phyloP scores from a whole-genome alignment of 2,888 invertebrate species.

The Coleophora flavipennella region DNA sequence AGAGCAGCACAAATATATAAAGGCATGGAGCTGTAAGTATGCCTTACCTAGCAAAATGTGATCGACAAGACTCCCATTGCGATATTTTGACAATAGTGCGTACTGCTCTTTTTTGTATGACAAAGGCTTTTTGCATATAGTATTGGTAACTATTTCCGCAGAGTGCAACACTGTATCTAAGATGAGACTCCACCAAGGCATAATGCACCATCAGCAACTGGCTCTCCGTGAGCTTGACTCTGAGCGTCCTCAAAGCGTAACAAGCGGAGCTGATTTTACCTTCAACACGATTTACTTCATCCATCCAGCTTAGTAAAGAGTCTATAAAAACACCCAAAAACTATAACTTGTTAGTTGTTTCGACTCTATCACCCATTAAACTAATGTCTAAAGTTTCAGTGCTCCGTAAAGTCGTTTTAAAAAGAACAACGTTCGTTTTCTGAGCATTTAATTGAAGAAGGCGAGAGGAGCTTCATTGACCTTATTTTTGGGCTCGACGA shows the following conservation, averaged over 20 bases:
- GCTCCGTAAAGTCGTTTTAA: background rate
- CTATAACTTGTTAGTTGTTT: background rate
- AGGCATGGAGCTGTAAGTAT: slow-evolving; percentile 1
- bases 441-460: background rate
- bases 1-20: background rate
- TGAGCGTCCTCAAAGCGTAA: slow-evolving; percentile 7
- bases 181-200: slow-evolving; percentile 7
- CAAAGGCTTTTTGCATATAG: slow-evolving; percentile 1
- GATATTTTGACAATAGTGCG: slow-evolving; percentile 1
- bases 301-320: background rate
- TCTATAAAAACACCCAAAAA: slow-evolving; percentile 4
- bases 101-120: slow-evolving; percentile 1
- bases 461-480: no score
- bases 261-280: slow-evolving; percentile 5
- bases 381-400: background rate
- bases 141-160: slow-evolving; percentile 7
- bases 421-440: background rate
- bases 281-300: background rate
- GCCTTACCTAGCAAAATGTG: background rate
- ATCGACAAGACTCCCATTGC: background rate
- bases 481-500: background rate
- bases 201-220: slow-evolving; percentile 9
- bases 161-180: slow-evolving; percentile 9
- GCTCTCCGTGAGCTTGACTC: slow-evolving; percentile 3
- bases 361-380: background rate